Base-by-base conservation (phyloP, 2,113 vertebrate genomes). In the Prionailurus viverrinus region DNA sequence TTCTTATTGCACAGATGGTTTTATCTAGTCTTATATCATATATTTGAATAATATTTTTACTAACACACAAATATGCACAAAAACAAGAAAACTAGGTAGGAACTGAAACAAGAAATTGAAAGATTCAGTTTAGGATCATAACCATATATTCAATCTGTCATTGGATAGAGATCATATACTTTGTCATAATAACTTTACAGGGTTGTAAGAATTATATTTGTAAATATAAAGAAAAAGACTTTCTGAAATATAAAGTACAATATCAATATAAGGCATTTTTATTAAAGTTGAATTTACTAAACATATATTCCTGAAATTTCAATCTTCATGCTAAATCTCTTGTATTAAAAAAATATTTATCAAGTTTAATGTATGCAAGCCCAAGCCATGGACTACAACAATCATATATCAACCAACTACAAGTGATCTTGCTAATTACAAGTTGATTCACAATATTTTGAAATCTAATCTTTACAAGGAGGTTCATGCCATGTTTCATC, bases 251-350 rank as follows among this genome's bases (percentile, higher is more conserved):
- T 53, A 58, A 69, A 61, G 8, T 3, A 31, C 7, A 14, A 0
- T 83, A 15, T 73, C 94, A 76, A 53, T 63, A 18, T 4, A 55
- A 69, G 7, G 4, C 0, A 63, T 51, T 83, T 33, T 39, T 66
- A 65, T 23, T 73, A 92, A 84, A 91, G 12, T 71, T 92, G 23
- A 88, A 89, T 86, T 82, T 80, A 69, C 7, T 89, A 48, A 83
- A 51, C 11, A 36, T 45, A 81, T 73, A 66, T 23, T 18, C 21
- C 33, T 48, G 10, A 89, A 87, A 96, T 92, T 61, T 91, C 2
- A 18, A 78, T 27, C 3, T 71, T 83, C 83, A 48, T 78, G 31
- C 1, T 68, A 48, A 31, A 45, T 81, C 8, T 71, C 14, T 95
- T 84, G 25, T 7, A 25, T 55, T 95, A 68, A 63, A 90, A 91